Evolutionary conservation across 2,888 invertebrate genomes (phyloP), one percentile per base, ranked within the genome.

Genomic region (Idaea biselata): DNA sequence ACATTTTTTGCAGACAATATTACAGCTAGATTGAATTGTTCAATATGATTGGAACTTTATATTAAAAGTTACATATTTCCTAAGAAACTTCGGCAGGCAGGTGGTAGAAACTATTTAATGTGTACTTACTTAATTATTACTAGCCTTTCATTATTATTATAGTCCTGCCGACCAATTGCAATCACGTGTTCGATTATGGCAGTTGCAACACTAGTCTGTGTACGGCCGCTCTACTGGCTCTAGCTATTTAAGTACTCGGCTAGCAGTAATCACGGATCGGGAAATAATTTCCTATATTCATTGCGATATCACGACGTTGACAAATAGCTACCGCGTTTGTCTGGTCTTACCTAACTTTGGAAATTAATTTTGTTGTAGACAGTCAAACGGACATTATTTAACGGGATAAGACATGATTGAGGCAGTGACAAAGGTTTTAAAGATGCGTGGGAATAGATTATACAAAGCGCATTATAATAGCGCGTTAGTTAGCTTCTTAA

Each of bases 251-350:
- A n/a, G n/a, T n/a, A 25, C 61, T 64, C 63, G 63, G 44, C 11
- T 44, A 14, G 53, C 59, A 67, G 63, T 63, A 67, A 73, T 72
- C 67, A 73, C 69, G 60, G 70, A 74, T 44, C 8, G 71, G 68
- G 65, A 70, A 73, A 72, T 71, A 72, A 75, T 73, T 69, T 71
- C 65, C 68, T 72, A 74, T 66, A 65, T 67, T 59, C 58, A 64
- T 70, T 70, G 68, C 72, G 69, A 76, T 71, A 72, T 44, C 11
- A 65, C 65, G 61, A 65, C 64, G 66, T 64, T 69, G 68, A 73
- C 44, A 11, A 44, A 44, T 44, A 44, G 44, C 44, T 44, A 8
- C 3, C 44, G 6, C 44, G 44, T 44, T 11, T 44, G 44, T 44
- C 33, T 44, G 44, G 5, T 44, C 44, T 44, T 44, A 11, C 44